phyloP scores from a whole-genome alignment of 2,888 invertebrate species.

The Drosophila meridionalis region DNA sequence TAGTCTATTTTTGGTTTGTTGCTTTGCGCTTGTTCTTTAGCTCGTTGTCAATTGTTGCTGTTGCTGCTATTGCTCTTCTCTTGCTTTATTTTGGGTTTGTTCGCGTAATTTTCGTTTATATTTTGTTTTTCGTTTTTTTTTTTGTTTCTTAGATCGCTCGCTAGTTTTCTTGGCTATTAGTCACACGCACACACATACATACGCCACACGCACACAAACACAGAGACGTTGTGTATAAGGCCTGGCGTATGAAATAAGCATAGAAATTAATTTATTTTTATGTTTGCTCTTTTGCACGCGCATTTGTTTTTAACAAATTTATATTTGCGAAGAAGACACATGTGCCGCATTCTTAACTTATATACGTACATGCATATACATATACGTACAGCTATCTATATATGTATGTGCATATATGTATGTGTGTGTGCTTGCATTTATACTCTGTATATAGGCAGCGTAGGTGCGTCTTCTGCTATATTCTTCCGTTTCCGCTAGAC shows the following conservation, averaged over 20 bases:
- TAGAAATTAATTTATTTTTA: slow-evolving; percentile 61
- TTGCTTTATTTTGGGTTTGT: slow-evolving; percentile 46
- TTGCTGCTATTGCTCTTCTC: slow-evolving; percentile 37
- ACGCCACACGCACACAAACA: slow-evolving; percentile 19
- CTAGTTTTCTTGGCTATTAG: slow-evolving; percentile 56
- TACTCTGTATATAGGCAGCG: slow-evolving; percentile 30
- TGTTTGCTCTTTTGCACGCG: slow-evolving; percentile 52
- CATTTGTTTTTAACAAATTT: slow-evolving; percentile 55
- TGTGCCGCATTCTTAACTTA: slow-evolving; percentile 29
- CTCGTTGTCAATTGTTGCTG: slow-evolving; percentile 53
- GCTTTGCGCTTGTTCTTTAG: slow-evolving; percentile 59
- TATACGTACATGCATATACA: slow-evolving; percentile 13
- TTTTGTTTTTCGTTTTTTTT: slow-evolving; percentile 50
- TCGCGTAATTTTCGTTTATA: slow-evolving; percentile 67
- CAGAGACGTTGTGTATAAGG: slow-evolving; percentile 5
- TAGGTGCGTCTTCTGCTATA: slow-evolving; percentile 30
- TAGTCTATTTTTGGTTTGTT: slow-evolving; percentile 77
- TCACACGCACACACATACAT: slow-evolving; percentile 46
- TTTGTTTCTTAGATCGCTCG: slow-evolving; percentile 70
- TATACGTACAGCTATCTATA: slow-evolving; percentile 1
- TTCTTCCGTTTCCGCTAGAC: slow-evolving; percentile 67
- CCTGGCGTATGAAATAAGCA: slow-evolving; percentile 34
- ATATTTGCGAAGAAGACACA: slow-evolving; percentile 43
- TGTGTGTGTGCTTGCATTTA: slow-evolving; percentile 27
- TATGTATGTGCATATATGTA: slow-evolving; percentile 25